Evolutionary conservation across 2,113 vertebrate genomes (phyloP), one percentile per base, ranked within the genome.

Genomic region (Pollimyrus isidori): DNA sequence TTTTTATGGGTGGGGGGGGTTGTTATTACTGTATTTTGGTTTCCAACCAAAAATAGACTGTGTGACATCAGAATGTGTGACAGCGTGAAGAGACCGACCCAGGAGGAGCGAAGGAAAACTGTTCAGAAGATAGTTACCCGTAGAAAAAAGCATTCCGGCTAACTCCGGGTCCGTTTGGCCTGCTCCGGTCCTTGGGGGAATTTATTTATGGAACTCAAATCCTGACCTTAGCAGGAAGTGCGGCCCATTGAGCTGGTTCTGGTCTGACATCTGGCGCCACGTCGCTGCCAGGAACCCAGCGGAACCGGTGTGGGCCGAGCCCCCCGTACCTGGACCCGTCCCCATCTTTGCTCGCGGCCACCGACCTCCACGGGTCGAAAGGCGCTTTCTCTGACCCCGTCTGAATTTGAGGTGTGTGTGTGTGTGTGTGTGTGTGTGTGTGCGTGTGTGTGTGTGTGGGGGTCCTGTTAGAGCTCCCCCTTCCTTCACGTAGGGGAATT

Each of bases 261-360:
- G 92, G 93, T 94, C 93, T 93, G 95, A 95, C 96, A 96, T 96
- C 95, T 96, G 96, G 95, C 95, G 94, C 94, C 94, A 93, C 91
- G 92, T 91, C 90, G 92, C 93, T 95, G 95, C 95, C 95, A 96
- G 94, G 93, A 95, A 94, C 93, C 95, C 94, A 86, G 92, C 92
- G 86, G 92, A 93, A 94, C 93, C 91, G 91, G 90, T 91, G 93
- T 92, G 93, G 94, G 93, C 92, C 82, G 91, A 53, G 49, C 5
- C 30, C 56, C 56, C 21, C 69, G 88, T 93, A 95, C 94, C 94
- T 93, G 94, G 94, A 92, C 92, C 89, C 88, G 86, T 84, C 26
- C 56, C 53, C 58, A 52, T 89, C 86, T 89, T 82, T 80, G 62
- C n/a, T 50, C 87, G 39, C 56, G 15, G 87, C 42, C 45, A 76